Base-by-base conservation (phyloP, 2,888 invertebrate genomes). In the Xestia sexstrigata region DNA sequence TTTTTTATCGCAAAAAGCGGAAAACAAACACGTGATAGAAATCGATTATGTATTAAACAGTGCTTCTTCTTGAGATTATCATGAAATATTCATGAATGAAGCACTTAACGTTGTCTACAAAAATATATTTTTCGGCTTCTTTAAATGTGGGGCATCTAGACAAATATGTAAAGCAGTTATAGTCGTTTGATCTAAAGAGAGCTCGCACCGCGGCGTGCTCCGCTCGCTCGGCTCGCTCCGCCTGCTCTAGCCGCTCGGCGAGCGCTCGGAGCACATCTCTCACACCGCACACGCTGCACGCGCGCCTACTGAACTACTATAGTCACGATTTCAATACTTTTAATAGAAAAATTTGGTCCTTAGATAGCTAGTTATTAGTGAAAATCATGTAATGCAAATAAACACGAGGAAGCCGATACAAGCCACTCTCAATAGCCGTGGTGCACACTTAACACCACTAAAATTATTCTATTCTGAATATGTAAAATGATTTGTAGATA, bases 401-500 rank as follows among this genome's bases (percentile, higher is more conserved):
- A 88, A 82, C 74, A 77, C 67, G 84, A 87, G 78, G 70, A 88
- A 89, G 89, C 83, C 82, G 81, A 85, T 76, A 68, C 74, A 87
- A 89, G 88, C 85, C 74, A 82, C 67, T 78, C 72, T 71, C 72
- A 66, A 58, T 74, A 77, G 76, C 76, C 76, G 75, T 79, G 63
- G 73, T 76, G 73, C 73, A 75, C 76, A 73, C 85, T 69, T 66
- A 66, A 74, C 84, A 84, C 79, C 76, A 84, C 83, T 87, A 86
- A 83, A 81, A 82, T 85, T 76, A 86, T 69, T 87, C 89, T 89
- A 89, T 85, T 88, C 84, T 88, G 91, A 91, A 90, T 91, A 92
- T 92, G 92, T 91, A 91, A 90, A 90, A 87, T 90, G 90, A 86
- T 86, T 84, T 89, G 90, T 90, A 89, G 91, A 91, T 92, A 91